phyloP scores from a whole-genome alignment of 1,140 invertebrate genomes.

The Pectinophora gossypiella region DNA sequence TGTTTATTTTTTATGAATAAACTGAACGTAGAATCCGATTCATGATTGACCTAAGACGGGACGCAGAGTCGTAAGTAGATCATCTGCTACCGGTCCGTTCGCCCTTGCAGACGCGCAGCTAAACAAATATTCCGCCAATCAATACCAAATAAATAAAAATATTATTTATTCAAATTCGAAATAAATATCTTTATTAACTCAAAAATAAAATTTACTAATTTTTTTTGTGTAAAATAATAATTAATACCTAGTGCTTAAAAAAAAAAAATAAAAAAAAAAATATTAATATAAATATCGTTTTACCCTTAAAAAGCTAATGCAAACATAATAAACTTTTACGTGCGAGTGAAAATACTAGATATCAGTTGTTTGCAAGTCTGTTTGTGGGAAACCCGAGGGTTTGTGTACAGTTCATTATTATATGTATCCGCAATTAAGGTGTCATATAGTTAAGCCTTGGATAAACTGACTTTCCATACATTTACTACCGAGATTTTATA shows the following conservation, averaged over 20 bases:
- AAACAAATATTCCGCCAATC: too few relatives aligned
- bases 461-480: too few relatives aligned
- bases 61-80: slow-evolving; percentile 13
- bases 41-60: not conserved
- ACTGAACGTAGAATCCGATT: too few relatives aligned
- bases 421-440: slow-evolving; percentile 38
- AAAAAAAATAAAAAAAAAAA: not conserved
- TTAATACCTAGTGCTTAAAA: slow-evolving; percentile 10
- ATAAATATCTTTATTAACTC: too few relatives aligned
- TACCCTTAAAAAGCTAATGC: too few relatives aligned
- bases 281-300: not conserved
- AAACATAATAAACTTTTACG: too few relatives aligned
- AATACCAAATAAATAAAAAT: too few relatives aligned
- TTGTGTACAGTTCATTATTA: too few relatives aligned
- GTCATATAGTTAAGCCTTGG: slow-evolving; percentile 38
- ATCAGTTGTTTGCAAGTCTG: slow-evolving; percentile 43
- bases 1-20: too few relatives aligned
- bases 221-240: too few relatives aligned
- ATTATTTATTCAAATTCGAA: too few relatives aligned
- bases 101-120: slow-evolving; percentile 9
- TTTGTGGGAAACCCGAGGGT: slow-evolving; percentile 55
- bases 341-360: slow-evolving; percentile 7
- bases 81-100: slow-evolving; percentile 18
- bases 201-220: too few relatives aligned
- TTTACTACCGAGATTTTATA: slow-evolving; percentile 33